Conservation (phyloP, 2,113 vertebrate species). For the Pyrgilauda ruficollis region DNA sequence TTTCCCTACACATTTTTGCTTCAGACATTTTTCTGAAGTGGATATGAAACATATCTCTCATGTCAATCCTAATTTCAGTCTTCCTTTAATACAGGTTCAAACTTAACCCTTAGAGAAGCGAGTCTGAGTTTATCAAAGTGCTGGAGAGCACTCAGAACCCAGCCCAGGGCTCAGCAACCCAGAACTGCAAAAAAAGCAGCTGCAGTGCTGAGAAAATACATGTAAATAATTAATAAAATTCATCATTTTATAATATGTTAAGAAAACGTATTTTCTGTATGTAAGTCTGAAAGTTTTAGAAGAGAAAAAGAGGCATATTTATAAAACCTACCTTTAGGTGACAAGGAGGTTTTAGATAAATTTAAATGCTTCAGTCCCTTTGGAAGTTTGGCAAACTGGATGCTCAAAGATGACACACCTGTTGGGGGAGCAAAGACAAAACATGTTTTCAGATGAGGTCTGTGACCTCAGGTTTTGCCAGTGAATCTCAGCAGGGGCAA, state of each 20-base stretch:
- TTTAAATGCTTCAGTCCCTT: slow-evolving; percentile 93
- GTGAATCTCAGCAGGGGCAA: background rate
- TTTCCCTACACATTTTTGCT: background rate
- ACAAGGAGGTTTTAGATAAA: slow-evolving; percentile 94
- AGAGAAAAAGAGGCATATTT: background rate
- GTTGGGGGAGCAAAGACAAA: background rate
- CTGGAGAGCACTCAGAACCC: background rate
- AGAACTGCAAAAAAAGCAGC: background rate
- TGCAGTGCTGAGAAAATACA: background rate
- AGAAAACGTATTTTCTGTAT: background rate
- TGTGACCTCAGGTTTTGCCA: background rate
- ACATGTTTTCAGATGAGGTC: background rate
- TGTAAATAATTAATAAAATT: background rate
- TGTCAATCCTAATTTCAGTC: background rate
- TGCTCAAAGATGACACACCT: slow-evolving; percentile 90
- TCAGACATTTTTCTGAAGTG: background rate
- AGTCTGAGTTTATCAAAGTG: background rate
- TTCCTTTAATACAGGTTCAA: background rate
- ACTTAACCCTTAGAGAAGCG: background rate
- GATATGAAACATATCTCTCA: background rate
- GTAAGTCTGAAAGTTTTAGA: background rate
- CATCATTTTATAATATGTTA: background rate
- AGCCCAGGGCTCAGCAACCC: background rate
- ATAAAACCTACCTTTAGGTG: slow-evolving; percentile 88
- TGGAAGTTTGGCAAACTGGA: slow-evolving; percentile 92